Base-by-base conservation (phyloP, 2,113 vertebrate genomes). In the Hippocampus comes region DNA sequence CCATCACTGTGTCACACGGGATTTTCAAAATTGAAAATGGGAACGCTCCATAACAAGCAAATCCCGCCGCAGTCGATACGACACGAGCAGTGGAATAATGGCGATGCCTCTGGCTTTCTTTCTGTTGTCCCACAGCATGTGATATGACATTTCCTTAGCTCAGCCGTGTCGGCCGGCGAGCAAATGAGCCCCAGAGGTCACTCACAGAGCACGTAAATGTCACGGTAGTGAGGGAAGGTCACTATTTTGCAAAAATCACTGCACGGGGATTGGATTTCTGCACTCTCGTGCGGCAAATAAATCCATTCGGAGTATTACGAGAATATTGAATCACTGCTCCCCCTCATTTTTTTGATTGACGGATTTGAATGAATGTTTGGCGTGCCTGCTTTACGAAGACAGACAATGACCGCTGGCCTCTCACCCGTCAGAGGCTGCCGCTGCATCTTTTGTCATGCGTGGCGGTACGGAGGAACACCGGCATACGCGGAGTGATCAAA, bases 381-480 rank as follows among this genome's bases (percentile, higher is more conserved):
- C 15, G 55, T 55, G 20, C 67, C 60, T 71, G 65, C 20, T 49
- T 12, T 46, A 51, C 41, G 21, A 53, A 57, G 17, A 53, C 23
- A 9, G 27, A 27, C 27, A 27, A 0, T 38, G 20, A 53, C 61
- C 27, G 38, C 60, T 60, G 25, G 8, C 23, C 59, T 18, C 9
- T 59, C 10, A 59, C 56, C 56, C 56, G 0, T 59, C 23, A 21
- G 27, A 61, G 76, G 73, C 74, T 84, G 63, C 76, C 67, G 82
- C 63, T 73, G 42, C 64, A 23, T 18, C 41, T 20, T 74, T 34
- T 61, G 60, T 42, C 2, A 42, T 25, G 79, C 38, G 56, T 81
- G 71, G 64, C 30, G 60, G 49, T 59, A 70, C 79, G 67, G 72
- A 75, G 79, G 88, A 89, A 90, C 75, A 82, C 79, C 83, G 73